Percentiles rank a stretch among this genome's conserved stretches.
phyloP scores from a whole-genome alignment of 2,797 vertebrate genomes.

The Sphaeramia orbicularis region DNA sequence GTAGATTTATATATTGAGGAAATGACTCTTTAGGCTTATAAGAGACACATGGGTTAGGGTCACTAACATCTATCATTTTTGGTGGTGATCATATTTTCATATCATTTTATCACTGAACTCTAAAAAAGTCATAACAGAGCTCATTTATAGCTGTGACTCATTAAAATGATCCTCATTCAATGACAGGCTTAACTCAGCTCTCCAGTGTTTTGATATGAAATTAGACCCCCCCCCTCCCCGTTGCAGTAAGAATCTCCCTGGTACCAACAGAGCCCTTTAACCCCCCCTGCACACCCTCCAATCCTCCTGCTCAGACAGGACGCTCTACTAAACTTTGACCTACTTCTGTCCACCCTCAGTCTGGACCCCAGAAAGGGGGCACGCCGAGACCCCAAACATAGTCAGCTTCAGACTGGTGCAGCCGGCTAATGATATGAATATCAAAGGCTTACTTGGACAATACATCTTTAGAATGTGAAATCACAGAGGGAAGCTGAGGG shows the following conservation, averaged over 20 bases:
- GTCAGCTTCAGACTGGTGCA: conserved; percentile 45
- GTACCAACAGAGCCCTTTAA: conserved; percentile 31
- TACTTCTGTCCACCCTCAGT: conserved; percentile 69
- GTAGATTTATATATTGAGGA: too few relatives aligned
- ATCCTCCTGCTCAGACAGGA: conserved; percentile 74
- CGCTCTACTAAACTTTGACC: conserved; percentile 83
- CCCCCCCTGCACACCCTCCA: conserved; percentile 38
- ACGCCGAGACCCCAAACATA: conserved; percentile 47
- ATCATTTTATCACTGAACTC: background rate
- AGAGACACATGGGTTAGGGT: too few relatives aligned
- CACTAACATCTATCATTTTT: too few relatives aligned
- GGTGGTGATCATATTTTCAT: background rate
- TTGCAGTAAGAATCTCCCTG: conserved; percentile 20
- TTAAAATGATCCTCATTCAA: background rate
- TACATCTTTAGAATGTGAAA: conserved; percentile 64
- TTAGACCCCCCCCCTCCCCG: background rate
- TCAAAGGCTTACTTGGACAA: conserved; percentile 71
- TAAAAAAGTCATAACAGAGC: too few relatives aligned
- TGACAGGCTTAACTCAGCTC: background rate
- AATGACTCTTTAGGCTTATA: too few relatives aligned
- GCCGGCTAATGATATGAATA: conserved; percentile 63
- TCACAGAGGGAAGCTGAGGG: conserved; percentile 49
- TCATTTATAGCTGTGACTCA: background rate
- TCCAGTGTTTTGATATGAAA: conserved; percentile 14
- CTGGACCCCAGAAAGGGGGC: conserved; percentile 22